Evolutionary conservation across 2,113 vertebrate genomes (phyloP).

Genomic region (Hemicordylus capensis): DNA sequence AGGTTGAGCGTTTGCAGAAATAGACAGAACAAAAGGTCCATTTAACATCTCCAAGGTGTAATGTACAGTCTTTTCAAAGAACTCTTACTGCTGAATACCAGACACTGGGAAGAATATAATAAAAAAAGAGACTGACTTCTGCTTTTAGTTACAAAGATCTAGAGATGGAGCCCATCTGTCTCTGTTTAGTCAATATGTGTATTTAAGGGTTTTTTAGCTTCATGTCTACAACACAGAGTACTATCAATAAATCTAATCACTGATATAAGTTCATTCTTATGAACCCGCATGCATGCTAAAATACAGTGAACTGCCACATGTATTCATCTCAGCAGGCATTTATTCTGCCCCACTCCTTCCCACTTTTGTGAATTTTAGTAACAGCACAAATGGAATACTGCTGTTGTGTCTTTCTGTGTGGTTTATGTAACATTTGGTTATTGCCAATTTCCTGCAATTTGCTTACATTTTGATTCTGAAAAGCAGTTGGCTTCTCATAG

Average conservation of each 20-base stretch:
- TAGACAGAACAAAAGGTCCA: conserved; percentile 21
- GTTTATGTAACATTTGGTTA: not conserved
- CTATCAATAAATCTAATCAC: not conserved
- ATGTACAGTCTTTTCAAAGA: not conserved
- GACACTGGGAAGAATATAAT: conserved; percentile 3
- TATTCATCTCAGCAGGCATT: not conserved
- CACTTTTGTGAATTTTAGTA: not conserved
- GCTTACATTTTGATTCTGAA: not conserved
- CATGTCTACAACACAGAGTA: not conserved
- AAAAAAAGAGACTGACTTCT: not conserved
- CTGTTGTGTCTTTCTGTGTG: not conserved
- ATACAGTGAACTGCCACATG: not conserved
- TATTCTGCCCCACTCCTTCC: not conserved
- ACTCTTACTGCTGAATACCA: conserved; percentile 4
- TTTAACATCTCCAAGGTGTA: conserved; percentile 41
- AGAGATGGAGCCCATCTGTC: not conserved
- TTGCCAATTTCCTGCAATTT: not conserved
- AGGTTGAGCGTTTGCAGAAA: conserved; percentile 25
- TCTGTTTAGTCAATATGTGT: not conserved
- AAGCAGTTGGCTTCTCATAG: not conserved
- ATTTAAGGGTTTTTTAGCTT: not conserved
- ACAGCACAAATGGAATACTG: not conserved
- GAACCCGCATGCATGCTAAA: conserved; percentile 1
- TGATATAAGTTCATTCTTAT: not conserved
- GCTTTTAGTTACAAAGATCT: not conserved